These are phyloP conservation scores for Diploscapter pachys DNA, from an alignment of 1,140 invertebrate species.

Conservation along the genomic window DNA sequence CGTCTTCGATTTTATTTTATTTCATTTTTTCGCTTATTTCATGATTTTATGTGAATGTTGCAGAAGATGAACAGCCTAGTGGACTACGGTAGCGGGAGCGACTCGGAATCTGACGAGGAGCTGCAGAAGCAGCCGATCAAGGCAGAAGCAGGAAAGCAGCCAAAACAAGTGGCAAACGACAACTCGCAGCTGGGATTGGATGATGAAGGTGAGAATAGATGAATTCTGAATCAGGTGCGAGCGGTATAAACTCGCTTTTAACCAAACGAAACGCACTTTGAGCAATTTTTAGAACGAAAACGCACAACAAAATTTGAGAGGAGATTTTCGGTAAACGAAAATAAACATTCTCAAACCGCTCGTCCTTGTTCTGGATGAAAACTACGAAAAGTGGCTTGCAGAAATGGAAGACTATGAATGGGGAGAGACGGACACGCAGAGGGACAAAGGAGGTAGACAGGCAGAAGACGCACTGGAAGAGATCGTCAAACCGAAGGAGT, in stretches of 20 bases:
- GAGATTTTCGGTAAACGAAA: neutral
- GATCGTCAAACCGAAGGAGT: constrained; percentile 8
- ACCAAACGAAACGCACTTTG: neutral
- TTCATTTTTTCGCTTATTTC: too few relatives aligned
- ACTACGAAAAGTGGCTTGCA: neutral
- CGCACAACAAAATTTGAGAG: neutral
- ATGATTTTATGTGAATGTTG: neutral
- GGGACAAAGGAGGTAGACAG: neutral
- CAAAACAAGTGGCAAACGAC: neutral
- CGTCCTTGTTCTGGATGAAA: neutral
- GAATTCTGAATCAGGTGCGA: neutral
- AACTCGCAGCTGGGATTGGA: too few relatives aligned
- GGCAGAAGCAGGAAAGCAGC: neutral
- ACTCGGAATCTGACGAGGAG: constrained; percentile 9
- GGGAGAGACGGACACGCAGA: neutral
- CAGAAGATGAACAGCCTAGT: constrained; percentile 10
- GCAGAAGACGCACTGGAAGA: constrained; percentile 12
- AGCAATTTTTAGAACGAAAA: neutral
- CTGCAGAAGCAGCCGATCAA: neutral
- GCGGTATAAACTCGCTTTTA: neutral
- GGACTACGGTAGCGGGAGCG: constrained; percentile 8
- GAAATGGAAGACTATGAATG: neutral
- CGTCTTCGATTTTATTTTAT: too few relatives aligned
- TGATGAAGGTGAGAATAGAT: too few relatives aligned
- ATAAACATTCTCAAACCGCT: neutral